A percentile compares a stretch with the other conserved stretches of the same genome.
phyloP scores from a whole-genome alignment of 2,113 vertebrate species.

The Thymallus thymallus region DNA sequence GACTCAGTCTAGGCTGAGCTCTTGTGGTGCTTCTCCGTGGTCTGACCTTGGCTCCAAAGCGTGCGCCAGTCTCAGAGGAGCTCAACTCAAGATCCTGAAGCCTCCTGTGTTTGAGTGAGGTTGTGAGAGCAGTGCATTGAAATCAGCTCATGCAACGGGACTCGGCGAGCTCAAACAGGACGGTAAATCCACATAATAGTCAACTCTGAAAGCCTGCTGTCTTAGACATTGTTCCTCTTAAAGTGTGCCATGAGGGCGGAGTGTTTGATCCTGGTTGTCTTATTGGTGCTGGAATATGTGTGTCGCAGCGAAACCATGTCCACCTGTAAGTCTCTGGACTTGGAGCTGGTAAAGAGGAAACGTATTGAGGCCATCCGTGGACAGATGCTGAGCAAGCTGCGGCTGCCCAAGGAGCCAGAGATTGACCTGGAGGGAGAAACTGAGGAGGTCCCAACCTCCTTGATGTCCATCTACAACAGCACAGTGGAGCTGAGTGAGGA shows the following conservation, averaged over 20 bases:
- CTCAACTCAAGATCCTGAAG: background rate
- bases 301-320: constrained; percentile 62
- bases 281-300: constrained; percentile 59
- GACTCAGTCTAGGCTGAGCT: constrained; percentile 9
- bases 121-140: background rate
- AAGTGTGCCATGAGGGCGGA: constrained; percentile 38
- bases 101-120: background rate
- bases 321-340: constrained; percentile 79
- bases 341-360: constrained; percentile 75
- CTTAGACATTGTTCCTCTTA: background rate
- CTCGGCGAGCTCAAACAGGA: too few relatives aligned
- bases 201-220: too few relatives aligned
- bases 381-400: constrained; percentile 81
- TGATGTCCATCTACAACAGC: constrained; percentile 77
- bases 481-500: constrained; percentile 70
- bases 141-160: background rate
- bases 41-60: background rate
- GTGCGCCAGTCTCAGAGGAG: background rate
- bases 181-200: too few relatives aligned
- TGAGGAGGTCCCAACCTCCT: constrained; percentile 55
- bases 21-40: constrained; percentile 2
- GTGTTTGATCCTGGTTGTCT: constrained; percentile 43
- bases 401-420: constrained; percentile 61
- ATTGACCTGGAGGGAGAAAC: constrained; percentile 49
- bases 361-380: constrained; percentile 82